Base-by-base conservation (phyloP, 2,888 invertebrate species). In the Amphipoea oculea region DNA sequence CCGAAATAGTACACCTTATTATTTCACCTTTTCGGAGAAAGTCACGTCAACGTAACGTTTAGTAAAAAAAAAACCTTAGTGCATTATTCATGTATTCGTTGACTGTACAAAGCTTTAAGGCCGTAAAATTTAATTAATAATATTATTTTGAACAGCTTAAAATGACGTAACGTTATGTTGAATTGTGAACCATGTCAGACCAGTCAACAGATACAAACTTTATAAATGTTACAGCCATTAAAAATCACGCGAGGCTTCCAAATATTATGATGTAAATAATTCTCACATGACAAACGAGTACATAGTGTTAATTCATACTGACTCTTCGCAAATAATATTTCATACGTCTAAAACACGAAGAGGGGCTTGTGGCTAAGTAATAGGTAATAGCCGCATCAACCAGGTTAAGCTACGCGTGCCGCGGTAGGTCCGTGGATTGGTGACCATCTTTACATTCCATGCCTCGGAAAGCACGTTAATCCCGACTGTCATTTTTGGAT, bases 321-420 rank as follows among this genome's bases (percentile, higher is more conserved):
- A 62, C 42, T 54, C 23, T n/a, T 66, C 17, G 9, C 36, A n/a
- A 72, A 73, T 70, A 62, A 76, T 71, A 48, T 36, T 40, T 57
- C 29, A 29, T 54, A 40, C 36, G 14, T 71, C 9, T 11, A 60
- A 57, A 54, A 40, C 45, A 65, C 51, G 54, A 66, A 68, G 11
- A 23, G 23, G 57, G 23, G 0, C 9, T 45, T 20, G 20, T 54
- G 20, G 20, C 23, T n/a, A n/a, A n/a, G 57, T 57, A 3, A 9
- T 57, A n/a, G 29, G 29, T 29, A 1, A 57, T 11, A 23, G 23
- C 4, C 23, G 57, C 11, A 54, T 0, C 23, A 1, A 57, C 9
- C 57, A 57, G 23, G 0, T 9, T 57, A 57, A 23, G 23, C 23
- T 57, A 57, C 3, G 0, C 23, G 4, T 57, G 9, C 3, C 9